Conservation (phyloP, 1,140 invertebrate genomes). For the Linepithema humile region DNA sequence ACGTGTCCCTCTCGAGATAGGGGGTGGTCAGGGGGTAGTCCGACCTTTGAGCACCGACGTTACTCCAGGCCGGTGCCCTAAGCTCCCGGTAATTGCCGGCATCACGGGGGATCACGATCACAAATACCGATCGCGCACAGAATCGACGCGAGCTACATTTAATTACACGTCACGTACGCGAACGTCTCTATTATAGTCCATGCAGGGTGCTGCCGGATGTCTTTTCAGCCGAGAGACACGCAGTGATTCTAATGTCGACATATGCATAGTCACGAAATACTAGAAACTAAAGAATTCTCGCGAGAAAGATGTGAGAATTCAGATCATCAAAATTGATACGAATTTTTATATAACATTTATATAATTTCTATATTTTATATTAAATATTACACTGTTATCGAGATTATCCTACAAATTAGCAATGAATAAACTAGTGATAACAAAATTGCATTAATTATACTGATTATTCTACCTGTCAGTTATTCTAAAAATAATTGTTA, state of each 20-base stretch:
- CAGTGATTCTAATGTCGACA: neutral
- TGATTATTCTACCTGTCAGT: too few species aligned
- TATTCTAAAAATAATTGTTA: too few species aligned
- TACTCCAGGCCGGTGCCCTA: conserved; percentile 26
- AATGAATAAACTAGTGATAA: too few species aligned
- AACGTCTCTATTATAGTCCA: conserved; percentile 25
- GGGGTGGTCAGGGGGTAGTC: conserved; percentile 27
- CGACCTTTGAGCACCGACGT: conserved; percentile 31
- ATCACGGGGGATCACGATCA: conserved; percentile 49
- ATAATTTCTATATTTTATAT: too few species aligned
- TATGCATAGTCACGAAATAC: conserved; percentile 11
- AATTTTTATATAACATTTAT: too few species aligned
- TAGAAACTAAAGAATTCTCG: neutral
- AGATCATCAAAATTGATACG: neutral
- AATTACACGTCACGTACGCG: conserved; percentile 52
- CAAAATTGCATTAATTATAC: too few species aligned
- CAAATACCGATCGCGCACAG: conserved; percentile 32
- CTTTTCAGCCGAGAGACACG: neutral
- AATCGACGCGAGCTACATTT: conserved; percentile 29
- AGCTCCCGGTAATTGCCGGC: conserved; percentile 50
- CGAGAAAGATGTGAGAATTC: neutral
- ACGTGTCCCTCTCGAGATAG: conserved; percentile 29
- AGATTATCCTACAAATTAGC: too few species aligned
- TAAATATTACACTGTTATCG: too few species aligned
- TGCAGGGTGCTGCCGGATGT: neutral